These are phyloP conservation scores for Brachionus plicatilis DNA, from an alignment of 1,140 invertebrate genomes.

Conservation along the genomic window DNA sequence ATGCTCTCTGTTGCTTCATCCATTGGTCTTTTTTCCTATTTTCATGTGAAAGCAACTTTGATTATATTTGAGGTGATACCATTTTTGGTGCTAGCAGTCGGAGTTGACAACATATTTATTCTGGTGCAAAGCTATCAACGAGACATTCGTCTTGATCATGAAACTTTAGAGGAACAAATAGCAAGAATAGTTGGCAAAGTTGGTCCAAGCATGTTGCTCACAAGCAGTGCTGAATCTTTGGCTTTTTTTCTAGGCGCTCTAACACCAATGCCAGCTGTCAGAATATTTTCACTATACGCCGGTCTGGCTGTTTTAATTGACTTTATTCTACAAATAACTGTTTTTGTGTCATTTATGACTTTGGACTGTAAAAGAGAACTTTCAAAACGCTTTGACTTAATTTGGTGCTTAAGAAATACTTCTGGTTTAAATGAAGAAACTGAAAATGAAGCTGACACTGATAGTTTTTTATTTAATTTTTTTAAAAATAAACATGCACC, in stretches of 20 bases:
- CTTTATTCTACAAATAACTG: slow-evolving; percentile 92
- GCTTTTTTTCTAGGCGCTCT: slow-evolving; percentile 85
- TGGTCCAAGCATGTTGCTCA: slow-evolving; percentile 80
- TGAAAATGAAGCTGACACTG: neutral
- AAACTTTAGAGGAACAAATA: slow-evolving; percentile 71
- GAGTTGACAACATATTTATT: slow-evolving; percentile 92
- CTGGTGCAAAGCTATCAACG: slow-evolving; percentile 66
- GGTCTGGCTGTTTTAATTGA: slow-evolving; percentile 88
- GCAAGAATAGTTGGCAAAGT: slow-evolving; percentile 70
- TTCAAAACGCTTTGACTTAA: slow-evolving; percentile 67
- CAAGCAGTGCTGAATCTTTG: slow-evolving; percentile 72
- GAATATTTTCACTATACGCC: slow-evolving; percentile 91
- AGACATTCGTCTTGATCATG: slow-evolving; percentile 46
- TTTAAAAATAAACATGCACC: slow-evolving; percentile 19
- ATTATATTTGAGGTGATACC: slow-evolving; percentile 89
- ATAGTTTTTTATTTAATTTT: slow-evolving; percentile 23
- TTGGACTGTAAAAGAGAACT: slow-evolving; percentile 77
- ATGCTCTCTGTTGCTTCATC: slow-evolving; percentile 73
- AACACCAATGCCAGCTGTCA: slow-evolving; percentile 93
- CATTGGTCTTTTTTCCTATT: slow-evolving; percentile 77
- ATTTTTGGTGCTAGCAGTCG: slow-evolving; percentile 82
- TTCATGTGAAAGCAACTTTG: slow-evolving; percentile 70
- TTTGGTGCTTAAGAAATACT: slow-evolving; percentile 61
- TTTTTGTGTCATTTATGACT: slow-evolving; percentile 83
- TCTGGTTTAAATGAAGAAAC: neutral